Conservation (phyloP, 2,113 vertebrate species). For the Recurvirostra avosetta region DNA sequence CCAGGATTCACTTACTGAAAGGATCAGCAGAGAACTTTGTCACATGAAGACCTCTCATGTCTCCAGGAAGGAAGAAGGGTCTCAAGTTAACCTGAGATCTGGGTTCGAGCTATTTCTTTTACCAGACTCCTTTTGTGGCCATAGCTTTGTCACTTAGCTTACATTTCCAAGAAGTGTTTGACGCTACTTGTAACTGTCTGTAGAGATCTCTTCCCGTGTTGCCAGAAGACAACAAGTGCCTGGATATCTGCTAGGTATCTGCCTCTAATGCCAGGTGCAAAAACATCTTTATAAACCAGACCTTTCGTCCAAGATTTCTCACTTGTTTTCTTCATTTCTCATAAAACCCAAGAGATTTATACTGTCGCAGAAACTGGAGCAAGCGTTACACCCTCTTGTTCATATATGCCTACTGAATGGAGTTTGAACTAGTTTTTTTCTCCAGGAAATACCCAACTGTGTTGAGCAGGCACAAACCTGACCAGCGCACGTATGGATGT, state of each 20-base stretch:
- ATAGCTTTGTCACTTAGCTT: not conserved
- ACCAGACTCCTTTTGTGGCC: not conserved
- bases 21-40: not conserved
- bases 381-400: not conserved
- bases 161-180: not conserved
- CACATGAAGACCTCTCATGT: not conserved
- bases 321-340: not conserved
- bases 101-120: not conserved
- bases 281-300: not conserved
- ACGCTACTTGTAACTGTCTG: not conserved
- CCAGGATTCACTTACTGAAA: not conserved
- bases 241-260: not conserved
- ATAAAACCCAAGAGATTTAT: not conserved
- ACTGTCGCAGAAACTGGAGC: not conserved
- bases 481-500: not conserved
- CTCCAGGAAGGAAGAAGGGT: not conserved
- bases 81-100: not conserved
- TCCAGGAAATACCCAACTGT: slow-evolving; percentile 7
- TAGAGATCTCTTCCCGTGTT: not conserved
- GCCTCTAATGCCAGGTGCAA: not conserved
- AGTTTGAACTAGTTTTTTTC: not conserved
- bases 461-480: slow-evolving; percentile 27
- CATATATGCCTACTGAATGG: not conserved
- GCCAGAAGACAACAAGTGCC: not conserved
- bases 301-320: not conserved